Conservation (phyloP, 2,888 invertebrate genomes). For the Pardosa pseudoannulata region DNA sequence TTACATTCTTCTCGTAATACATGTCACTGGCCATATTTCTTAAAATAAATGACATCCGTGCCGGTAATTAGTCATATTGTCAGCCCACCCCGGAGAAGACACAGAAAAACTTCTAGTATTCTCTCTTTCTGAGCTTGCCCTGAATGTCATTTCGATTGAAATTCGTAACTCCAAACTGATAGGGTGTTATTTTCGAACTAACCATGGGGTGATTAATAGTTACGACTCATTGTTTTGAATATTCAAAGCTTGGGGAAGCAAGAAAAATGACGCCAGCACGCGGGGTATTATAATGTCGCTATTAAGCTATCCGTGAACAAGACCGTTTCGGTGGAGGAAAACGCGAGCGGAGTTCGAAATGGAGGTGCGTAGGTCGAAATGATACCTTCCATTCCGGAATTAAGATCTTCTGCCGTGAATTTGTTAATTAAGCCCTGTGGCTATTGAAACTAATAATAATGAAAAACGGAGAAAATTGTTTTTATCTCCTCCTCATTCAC, state of each 20-base stretch:
- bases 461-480: no score
- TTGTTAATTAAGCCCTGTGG: constrained; percentile 4
- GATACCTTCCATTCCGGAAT: constrained; percentile 21
- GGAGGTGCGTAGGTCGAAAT: constrained; percentile 11
- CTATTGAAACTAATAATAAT: no score
- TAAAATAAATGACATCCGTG: constrained; percentile 31
- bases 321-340: background rate
- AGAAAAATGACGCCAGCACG: background rate
- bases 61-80: constrained; percentile 32
- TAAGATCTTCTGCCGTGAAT: constrained; percentile 29
- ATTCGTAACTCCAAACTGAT: background rate
- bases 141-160: background rate
- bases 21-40: constrained; percentile 29
- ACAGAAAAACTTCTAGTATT: background rate
- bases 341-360: background rate
- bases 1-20: background rate
- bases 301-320: background rate
- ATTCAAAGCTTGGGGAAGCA: background rate
- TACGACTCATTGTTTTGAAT: background rate
- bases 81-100: background rate
- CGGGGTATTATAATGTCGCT: background rate
- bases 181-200: background rate
- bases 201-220: background rate
- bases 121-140: background rate
- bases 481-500: no score